A percentile compares a stretch with the other conserved stretches of the same genome.
Conservation (phyloP, 2,113 vertebrate species). For the Paralichthys olivaceus region DNA sequence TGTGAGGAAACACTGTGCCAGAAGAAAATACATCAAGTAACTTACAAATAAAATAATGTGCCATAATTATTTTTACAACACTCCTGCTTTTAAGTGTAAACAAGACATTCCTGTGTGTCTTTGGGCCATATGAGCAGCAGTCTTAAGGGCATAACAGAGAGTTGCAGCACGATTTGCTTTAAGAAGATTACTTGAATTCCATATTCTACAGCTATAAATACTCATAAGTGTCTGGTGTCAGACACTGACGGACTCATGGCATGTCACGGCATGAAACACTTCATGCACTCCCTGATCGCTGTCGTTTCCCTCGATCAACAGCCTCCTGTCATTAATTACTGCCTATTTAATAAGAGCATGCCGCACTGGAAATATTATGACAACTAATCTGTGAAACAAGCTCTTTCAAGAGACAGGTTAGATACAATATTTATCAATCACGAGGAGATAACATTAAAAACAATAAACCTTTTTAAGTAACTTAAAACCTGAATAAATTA, state of each 20-base stretch:
- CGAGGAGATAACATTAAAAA: slow-evolving; percentile 15
- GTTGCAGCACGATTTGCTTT: not conserved
- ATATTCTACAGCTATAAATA: slow-evolving; percentile 9
- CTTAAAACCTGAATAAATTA: not conserved
- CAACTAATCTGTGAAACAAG: slow-evolving; percentile 11
- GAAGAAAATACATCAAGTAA: not conserved
- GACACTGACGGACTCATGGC: slow-evolving; percentile 2
- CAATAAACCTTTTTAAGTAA: slow-evolving; percentile 3
- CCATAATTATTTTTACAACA: not conserved
- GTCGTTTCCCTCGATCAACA: slow-evolving; percentile 5
- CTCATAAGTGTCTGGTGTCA: not conserved
- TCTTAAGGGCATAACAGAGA: not conserved
- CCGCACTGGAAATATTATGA: slow-evolving; percentile 4
- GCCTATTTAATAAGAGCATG: not conserved
- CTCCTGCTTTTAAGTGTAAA: not conserved
- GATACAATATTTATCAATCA: slow-evolving; percentile 4
- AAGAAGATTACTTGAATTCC: not conserved
- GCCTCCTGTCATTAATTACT: slow-evolving; percentile 41
- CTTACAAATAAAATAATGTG: not conserved
- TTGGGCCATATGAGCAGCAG: not conserved
- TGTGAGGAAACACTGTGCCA: not conserved
- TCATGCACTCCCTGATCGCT: not conserved
- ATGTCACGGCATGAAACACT: slow-evolving; percentile 12
- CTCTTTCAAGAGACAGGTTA: slow-evolving; percentile 13
- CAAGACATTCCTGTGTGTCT: not conserved